Percentiles rank a stretch among this genome's conserved stretches.
Conservation (phyloP, 2,888 invertebrate species). For the Drosophila histrio region DNA sequence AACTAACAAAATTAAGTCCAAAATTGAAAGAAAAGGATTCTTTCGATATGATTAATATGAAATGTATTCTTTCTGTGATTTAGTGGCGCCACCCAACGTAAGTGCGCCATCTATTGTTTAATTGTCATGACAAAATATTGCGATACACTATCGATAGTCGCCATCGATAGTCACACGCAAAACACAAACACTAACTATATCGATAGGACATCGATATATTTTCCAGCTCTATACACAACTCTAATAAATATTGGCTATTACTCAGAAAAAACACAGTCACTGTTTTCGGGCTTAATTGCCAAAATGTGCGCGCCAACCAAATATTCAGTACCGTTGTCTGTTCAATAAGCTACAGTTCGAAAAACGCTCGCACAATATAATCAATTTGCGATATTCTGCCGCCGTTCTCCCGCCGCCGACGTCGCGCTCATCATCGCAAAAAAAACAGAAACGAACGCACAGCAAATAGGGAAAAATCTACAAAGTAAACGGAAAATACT, state of each 20-base stretch:
- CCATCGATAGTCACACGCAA: too few species aligned
- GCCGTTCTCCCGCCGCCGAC: constrained; percentile 22
- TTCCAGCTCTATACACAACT: background rate
- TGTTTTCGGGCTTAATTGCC: constrained; percentile 29
- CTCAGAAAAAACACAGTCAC: constrained; percentile 49
- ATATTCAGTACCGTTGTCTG: constrained; percentile 11
- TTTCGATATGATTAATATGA: too few species aligned
- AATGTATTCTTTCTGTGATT: too few species aligned
- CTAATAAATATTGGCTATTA: constrained; percentile 20
- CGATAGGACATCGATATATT: background rate
- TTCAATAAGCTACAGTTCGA: constrained; percentile 11
- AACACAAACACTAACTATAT: too few species aligned
- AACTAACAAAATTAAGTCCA: too few species aligned
- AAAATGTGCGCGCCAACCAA: constrained; percentile 47
- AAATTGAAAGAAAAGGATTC: too few species aligned
- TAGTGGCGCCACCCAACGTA: too few species aligned
- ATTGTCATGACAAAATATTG: too few species aligned
- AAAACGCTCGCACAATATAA: constrained; percentile 42
- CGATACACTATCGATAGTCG: too few species aligned
- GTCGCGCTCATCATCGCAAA: constrained; percentile 12
- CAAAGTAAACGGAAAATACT: constrained; percentile 19
- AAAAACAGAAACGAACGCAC: constrained; percentile 22
- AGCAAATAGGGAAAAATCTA: constrained; percentile 14
- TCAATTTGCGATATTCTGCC: constrained; percentile 45
- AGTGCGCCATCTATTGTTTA: too few species aligned